phyloP scores from a whole-genome alignment of 2,888 invertebrate species.

The Ophion ellenae region DNA sequence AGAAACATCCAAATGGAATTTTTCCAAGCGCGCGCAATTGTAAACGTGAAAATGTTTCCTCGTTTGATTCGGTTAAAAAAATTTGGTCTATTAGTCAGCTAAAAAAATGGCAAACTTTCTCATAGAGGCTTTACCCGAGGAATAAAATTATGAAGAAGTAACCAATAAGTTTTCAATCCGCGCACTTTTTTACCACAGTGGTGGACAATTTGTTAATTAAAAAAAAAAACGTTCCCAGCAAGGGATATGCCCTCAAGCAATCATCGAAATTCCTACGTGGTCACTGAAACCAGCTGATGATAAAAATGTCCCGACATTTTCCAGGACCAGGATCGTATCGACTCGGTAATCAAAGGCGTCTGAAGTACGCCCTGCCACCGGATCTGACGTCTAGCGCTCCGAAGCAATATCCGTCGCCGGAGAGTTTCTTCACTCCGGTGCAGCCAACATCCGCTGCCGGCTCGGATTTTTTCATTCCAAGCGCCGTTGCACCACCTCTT shows the following conservation, averaged over 20 bases:
- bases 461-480: conserved; percentile 60
- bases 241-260: neutral
- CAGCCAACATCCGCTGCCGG: conserved; percentile 17
- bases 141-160: too few species aligned
- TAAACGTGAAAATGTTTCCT: too few species aligned
- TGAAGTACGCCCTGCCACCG: conserved; percentile 91
- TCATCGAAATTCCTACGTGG: neutral
- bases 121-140: too few species aligned
- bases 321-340: conserved; percentile 85
- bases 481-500: conserved; percentile 7
- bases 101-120: too few species aligned
- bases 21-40: too few species aligned
- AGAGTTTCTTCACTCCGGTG: conserved; percentile 26
- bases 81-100: too few species aligned
- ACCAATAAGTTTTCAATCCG: too few species aligned
- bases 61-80: too few species aligned
- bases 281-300: neutral
- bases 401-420: conserved; percentile 61
- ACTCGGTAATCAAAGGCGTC: conserved; percentile 88
- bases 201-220: too few species aligned
- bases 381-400: conserved; percentile 85
- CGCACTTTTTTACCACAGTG: too few species aligned
- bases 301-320: conserved; percentile 15
- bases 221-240: neutral
- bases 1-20: too few species aligned